These are phyloP conservation scores for Gobiocypris rarus DNA, from an alignment of 2,113 vertebrate species.

Conservation along the genomic window DNA sequence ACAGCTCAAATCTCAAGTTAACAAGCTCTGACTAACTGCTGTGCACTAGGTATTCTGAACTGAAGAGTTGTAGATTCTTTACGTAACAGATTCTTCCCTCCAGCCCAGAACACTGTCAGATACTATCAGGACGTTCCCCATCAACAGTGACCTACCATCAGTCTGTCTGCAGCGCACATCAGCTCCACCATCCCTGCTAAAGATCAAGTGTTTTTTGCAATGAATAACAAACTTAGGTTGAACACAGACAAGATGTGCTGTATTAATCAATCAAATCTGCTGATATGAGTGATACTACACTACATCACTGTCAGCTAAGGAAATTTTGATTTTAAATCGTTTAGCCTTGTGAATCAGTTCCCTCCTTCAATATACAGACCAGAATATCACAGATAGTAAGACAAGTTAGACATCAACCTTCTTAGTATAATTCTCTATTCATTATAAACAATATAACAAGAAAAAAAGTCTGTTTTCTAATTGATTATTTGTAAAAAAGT, in stretches of 20 bases:
- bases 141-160: constrained; percentile 13
- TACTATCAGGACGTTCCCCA: background rate
- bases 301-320: background rate
- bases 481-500: no score
- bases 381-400: no score
- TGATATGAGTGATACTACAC: background rate
- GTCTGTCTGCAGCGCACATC: background rate
- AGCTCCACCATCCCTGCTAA: background rate
- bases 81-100: constrained; percentile 20
- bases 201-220: background rate
- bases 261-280: background rate
- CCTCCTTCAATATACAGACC: no score
- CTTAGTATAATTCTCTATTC: no score
- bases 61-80: constrained; percentile 3
- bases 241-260: background rate
- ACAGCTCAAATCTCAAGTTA: background rate
- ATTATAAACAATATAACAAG: no score
- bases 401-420: no score
- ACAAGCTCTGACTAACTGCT: constrained; percentile 10
- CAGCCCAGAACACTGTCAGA: constrained; percentile 25
- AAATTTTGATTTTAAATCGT: background rate
- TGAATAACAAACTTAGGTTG: background rate
- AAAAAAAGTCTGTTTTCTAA: no score
- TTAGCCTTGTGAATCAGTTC: no score
- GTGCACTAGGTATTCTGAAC: constrained; percentile 2